These are phyloP conservation scores for Fissipunctia ypsillon DNA, from an alignment of 2,888 invertebrate species.

Conservation along the genomic window DNA sequence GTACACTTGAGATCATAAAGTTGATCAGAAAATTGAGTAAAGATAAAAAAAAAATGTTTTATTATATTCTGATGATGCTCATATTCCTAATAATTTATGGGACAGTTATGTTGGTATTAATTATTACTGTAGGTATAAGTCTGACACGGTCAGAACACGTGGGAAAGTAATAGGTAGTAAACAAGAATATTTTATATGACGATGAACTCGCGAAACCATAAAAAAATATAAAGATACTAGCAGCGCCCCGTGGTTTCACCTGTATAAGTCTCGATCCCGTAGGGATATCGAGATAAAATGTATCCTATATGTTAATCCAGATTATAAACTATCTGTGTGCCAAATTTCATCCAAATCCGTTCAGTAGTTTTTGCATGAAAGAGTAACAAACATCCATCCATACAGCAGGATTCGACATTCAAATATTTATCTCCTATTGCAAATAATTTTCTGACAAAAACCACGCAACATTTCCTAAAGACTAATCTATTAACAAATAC, in stretches of 20 bases:
- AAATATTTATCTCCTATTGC: background rate
- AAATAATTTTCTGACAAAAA: background rate
- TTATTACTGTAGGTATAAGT: background rate
- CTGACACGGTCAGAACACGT: background rate
- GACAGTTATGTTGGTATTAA: background rate
- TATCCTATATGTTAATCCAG: no score
- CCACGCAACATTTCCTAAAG: background rate
- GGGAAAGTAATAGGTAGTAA: conserved; percentile 9
- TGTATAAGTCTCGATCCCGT: no score
- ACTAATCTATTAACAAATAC: conserved; percentile 7
- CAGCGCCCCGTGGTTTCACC: no score
- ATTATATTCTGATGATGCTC: background rate
- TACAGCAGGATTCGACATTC: no score
- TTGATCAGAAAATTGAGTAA: background rate
- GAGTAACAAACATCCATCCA: no score
- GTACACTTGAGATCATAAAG: background rate
- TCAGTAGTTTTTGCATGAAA: no score
- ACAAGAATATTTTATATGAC: background rate
- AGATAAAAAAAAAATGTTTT: background rate
- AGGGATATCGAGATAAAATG: no score
- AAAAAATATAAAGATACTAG: background rate
- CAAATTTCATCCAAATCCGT: no score
- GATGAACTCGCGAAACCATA: background rate
- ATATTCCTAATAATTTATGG: background rate
- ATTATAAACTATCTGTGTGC: no score